phyloP scores from a whole-genome alignment of 2,888 invertebrate species.

The Orchestes rusci region DNA sequence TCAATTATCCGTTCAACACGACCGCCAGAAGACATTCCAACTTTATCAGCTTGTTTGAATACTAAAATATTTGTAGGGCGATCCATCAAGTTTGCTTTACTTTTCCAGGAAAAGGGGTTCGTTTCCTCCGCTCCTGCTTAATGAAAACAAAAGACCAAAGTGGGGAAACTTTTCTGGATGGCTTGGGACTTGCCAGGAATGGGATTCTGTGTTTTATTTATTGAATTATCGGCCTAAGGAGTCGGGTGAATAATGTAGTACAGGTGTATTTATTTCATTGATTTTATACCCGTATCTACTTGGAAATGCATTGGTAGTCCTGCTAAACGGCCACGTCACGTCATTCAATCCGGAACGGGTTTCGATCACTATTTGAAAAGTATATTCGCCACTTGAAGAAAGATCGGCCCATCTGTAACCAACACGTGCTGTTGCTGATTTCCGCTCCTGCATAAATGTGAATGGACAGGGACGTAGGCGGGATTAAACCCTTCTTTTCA shows the following conservation, averaged over 20 bases:
- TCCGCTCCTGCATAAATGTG: too few species aligned
- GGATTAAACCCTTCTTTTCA: too few species aligned
- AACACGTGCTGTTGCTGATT: too few species aligned
- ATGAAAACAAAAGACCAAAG: slow-evolving; percentile 16
- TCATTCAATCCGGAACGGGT: not conserved
- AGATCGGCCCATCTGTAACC: slow-evolving; percentile 25
- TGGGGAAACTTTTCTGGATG: not conserved
- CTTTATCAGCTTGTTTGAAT: slow-evolving; percentile 38
- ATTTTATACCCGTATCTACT: too few species aligned
- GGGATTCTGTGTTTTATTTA: too few species aligned
- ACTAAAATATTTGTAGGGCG: slow-evolving; percentile 40
- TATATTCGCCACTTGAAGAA: slow-evolving; percentile 15
- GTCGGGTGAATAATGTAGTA: too few species aligned
- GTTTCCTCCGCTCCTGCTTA: slow-evolving; percentile 8
- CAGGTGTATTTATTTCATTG: too few species aligned
- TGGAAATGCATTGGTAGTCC: too few species aligned
- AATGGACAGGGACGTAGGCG: too few species aligned
- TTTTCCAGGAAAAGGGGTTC: slow-evolving; percentile 10
- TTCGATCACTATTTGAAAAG: not conserved
- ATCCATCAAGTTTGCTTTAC: slow-evolving; percentile 36
- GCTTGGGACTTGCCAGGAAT: too few species aligned
- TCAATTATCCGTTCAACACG: slow-evolving; percentile 37
- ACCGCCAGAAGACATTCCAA: slow-evolving; percentile 32
- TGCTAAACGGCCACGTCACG: too few species aligned
- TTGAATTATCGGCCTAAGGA: too few species aligned